phyloP scores from a whole-genome alignment of 2,797 vertebrate species.

The Gambelia wislizenii region DNA sequence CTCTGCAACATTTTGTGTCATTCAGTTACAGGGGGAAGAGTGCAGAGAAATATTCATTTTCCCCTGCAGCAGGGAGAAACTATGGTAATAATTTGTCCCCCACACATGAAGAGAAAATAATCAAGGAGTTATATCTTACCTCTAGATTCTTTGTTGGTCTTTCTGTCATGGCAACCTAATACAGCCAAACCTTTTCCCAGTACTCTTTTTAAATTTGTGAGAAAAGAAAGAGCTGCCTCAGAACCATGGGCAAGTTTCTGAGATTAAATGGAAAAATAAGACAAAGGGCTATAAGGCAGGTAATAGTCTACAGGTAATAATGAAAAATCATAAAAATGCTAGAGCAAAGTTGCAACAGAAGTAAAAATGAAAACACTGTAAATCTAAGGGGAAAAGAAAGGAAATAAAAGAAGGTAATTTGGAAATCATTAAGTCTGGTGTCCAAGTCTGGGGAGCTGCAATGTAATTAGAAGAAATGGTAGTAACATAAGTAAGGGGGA shows the following conservation, averaged over 20 bases:
- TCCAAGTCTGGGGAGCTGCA: not conserved
- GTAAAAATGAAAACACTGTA: not conserved
- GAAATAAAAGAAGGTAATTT: not conserved
- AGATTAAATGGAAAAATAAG: not conserved
- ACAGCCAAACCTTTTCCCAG: too few relatives aligned
- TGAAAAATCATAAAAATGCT: not conserved
- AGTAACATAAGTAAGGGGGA: not conserved
- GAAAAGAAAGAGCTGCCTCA: not conserved
- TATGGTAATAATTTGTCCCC: too few relatives aligned
- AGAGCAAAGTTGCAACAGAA: too few relatives aligned
- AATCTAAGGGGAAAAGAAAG: not conserved
- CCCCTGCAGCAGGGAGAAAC: too few relatives aligned
- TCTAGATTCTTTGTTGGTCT: not conserved
- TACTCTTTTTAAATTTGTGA: not conserved
- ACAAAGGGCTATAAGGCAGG: not conserved
- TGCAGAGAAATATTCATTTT: too few relatives aligned
- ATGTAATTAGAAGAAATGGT: not conserved
- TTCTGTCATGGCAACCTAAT: not conserved
- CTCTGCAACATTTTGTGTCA: too few relatives aligned
- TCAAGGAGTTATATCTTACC: too few relatives aligned
- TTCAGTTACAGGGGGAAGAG: too few relatives aligned
- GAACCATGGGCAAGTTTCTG: not conserved
- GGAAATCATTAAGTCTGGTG: not conserved
- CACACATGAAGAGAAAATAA: too few relatives aligned
- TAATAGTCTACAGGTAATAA: not conserved